Conservation (phyloP, 2,113 vertebrate species). For the Lutjanus erythropterus region DNA sequence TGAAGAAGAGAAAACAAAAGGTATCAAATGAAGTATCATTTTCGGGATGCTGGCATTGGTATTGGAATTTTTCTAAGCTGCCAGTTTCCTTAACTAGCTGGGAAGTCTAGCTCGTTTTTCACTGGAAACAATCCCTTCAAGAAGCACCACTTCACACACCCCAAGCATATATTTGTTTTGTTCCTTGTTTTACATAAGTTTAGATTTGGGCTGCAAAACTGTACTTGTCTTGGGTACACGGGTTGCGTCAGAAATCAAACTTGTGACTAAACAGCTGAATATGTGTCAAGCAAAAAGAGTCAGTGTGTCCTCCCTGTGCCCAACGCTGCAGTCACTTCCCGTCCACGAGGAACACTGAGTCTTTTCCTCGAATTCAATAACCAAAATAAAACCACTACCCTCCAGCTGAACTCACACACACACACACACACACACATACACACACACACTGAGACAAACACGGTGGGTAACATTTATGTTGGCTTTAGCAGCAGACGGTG, state of each 20-base stretch:
- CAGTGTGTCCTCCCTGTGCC: slow-evolving; percentile 22
- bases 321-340: slow-evolving; percentile 1
- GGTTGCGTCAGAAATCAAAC: slow-evolving; percentile 21
- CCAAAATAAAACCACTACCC: slow-evolving; percentile 54
- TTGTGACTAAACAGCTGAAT: neutral
- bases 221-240: neutral
- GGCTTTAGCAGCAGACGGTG: slow-evolving; percentile 33
- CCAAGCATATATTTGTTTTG: no score
- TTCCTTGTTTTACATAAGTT: no score
- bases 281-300: neutral
- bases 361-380: slow-evolving; percentile 52
- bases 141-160: no score
- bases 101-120: no score
- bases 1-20: no score
- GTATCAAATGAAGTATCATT: no score
- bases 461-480: slow-evolving; percentile 49
- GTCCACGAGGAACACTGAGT: slow-evolving; percentile 37
- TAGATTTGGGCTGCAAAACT: no score
- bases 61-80: no score
- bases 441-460: slow-evolving; percentile 13
- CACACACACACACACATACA: slow-evolving; percentile 38
- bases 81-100: no score
- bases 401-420: slow-evolving; percentile 60
- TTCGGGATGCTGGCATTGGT: no score
- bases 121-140: no score